phyloP scores from a whole-genome alignment of 2,113 vertebrate genomes.

The Potamarius usumacintae region DNA sequence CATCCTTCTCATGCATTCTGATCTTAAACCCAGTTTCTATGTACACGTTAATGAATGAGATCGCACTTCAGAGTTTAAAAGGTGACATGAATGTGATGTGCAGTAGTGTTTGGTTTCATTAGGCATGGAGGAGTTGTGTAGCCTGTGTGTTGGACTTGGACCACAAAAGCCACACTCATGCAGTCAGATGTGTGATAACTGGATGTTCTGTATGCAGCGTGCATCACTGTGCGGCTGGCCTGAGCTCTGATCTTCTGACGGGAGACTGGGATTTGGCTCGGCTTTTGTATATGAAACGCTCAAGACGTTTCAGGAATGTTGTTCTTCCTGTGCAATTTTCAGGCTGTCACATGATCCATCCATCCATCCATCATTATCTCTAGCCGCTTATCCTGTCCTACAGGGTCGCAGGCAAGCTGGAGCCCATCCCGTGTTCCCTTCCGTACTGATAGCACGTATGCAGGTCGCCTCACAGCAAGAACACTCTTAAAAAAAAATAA shows the following conservation, averaged over 20 bases:
- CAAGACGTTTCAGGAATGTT: slow-evolving; percentile 69
- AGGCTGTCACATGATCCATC: not conserved
- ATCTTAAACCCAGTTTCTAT: not conserved
- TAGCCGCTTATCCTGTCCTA: too few species aligned
- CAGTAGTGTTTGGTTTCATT: not conserved
- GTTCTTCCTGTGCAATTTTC: slow-evolving; percentile 20
- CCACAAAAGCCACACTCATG: slow-evolving; percentile 6
- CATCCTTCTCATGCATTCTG: not conserved
- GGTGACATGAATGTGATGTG: not conserved
- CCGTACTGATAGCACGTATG: too few species aligned
- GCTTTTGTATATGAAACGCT: not conserved
- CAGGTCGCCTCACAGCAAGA: too few species aligned
- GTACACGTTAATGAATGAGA: fast-evolving
- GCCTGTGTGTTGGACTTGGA: not conserved
- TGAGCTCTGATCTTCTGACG: slow-evolving; percentile 49
- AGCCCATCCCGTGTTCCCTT: too few species aligned
- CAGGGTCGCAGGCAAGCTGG: too few species aligned
- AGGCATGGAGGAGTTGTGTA: not conserved
- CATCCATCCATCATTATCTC: too few species aligned
- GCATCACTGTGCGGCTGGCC: slow-evolving; percentile 47
- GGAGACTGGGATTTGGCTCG: slow-evolving; percentile 62
- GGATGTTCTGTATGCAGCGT: slow-evolving; percentile 7
- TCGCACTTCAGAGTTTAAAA: too few species aligned
- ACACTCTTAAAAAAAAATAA: too few species aligned
- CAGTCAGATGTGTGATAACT: not conserved